Base-by-base conservation (phyloP, 2,888 invertebrate species). In the Acleris literana region DNA sequence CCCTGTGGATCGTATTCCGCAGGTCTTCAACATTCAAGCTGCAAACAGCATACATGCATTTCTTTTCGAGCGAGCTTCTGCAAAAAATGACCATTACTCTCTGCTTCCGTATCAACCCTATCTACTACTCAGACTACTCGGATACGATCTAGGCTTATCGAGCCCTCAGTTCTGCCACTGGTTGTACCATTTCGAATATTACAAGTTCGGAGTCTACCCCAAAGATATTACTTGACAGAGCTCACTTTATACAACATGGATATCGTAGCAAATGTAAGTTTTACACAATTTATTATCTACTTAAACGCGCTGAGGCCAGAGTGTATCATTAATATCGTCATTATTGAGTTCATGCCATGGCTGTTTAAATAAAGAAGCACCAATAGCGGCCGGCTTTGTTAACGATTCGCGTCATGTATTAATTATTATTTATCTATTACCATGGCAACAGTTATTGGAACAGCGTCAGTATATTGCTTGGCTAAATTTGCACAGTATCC, bases 61-160 rank as follows among this genome's bases (percentile, higher is more conserved):
- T 71, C 71, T 85, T 76, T 81, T 82, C 80, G 78, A 85, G 77
- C 84, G 82, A 85, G 64, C 72, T 88, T 68, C 72, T 87, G 74
- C 90, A 91, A 86, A 93, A 92, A 86, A 93, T 93, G 93, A 91
- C 86, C 77, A 91, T 92, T 83, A 81, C 83, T 70, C 78, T 92
- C 70, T 85, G 83, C 85, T 94, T 90, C 83, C 93, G 94, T 74
- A 91, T 94, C 74, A 94, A 94, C 85, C 94, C 95, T 66, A 94
- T 94, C 79, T 95, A 94, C 84, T 95, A 95, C 84, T 94, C 94
- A 62, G 95, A 95, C 84, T 95, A 95, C 79, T 94, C 94, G 76
- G 94, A 95, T 94, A 95, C 95, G 93, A 93, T 87, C 71, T 89
- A 86, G 80, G 82, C 70, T 82, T 84, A 70, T 87, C 88, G 75